Evolutionary conservation across 2,888 invertebrate species (phyloP).

Genomic region (Hymenopus coronatus): DNA sequence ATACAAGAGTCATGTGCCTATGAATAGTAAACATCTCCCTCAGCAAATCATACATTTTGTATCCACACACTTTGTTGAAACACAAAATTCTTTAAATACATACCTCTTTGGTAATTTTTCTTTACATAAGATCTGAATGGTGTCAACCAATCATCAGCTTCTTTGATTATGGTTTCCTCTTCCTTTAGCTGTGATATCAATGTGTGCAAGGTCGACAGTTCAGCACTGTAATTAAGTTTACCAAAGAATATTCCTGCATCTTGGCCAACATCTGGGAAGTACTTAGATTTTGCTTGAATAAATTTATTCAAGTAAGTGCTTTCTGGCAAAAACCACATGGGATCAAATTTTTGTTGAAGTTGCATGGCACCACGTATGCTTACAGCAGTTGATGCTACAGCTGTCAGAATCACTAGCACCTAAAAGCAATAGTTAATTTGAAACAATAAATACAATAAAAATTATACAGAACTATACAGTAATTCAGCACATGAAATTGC

Average conservation of each 20-base stretch:
- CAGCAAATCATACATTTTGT: too few relatives aligned
- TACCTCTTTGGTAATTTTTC: constrained; percentile 57
- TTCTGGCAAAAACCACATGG: constrained; percentile 74
- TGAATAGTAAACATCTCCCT: too few relatives aligned
- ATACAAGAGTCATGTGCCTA: too few relatives aligned
- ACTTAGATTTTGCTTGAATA: constrained; percentile 53
- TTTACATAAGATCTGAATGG: constrained; percentile 62
- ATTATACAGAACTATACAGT: not conserved
- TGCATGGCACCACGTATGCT: constrained; percentile 61
- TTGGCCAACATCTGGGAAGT: constrained; percentile 65
- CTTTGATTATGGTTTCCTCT: constrained; percentile 53
- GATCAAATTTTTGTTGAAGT: constrained; percentile 75
- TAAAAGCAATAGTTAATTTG: constrained; percentile 39
- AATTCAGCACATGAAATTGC: too few relatives aligned
- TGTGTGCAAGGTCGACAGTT: constrained; percentile 57
- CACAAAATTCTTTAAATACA: constrained; percentile 22
- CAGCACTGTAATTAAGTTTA: constrained; percentile 60
- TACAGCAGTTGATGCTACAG: constrained; percentile 58
- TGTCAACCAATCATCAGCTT: constrained; percentile 62
- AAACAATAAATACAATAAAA: not conserved
- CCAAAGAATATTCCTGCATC: constrained; percentile 66
- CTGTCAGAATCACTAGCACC: constrained; percentile 58
- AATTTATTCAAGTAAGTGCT: constrained; percentile 65
- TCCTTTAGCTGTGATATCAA: constrained; percentile 55
- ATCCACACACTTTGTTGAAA: not conserved